Evolutionary conservation across 2,113 vertebrate genomes (phyloP).

Genomic region (Misgurnus anguillicaudatus): DNA sequence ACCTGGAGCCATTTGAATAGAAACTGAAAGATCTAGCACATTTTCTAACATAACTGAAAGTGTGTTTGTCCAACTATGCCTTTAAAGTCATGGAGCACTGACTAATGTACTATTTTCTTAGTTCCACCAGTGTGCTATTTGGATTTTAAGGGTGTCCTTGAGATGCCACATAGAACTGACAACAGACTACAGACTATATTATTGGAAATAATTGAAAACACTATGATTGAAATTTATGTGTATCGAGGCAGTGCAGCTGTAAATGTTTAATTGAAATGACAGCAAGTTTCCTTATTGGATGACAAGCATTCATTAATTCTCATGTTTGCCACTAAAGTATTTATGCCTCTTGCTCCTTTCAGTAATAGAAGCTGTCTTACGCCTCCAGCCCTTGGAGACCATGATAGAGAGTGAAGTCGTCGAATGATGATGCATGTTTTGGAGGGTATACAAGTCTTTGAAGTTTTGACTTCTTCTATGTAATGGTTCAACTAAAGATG

Average conservation of each 20-base stretch:
- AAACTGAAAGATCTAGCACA: too few relatives aligned
- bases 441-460: not conserved
- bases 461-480: slow-evolving; percentile 2
- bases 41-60: too few relatives aligned
- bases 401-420: not conserved
- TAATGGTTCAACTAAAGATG: not conserved
- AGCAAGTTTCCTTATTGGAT: slow-evolving; percentile 2
- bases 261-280: slow-evolving; percentile 1
- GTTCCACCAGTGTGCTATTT: not conserved
- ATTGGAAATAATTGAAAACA: slow-evolving; percentile 4
- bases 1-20: too few relatives aligned
- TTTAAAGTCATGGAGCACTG: too few relatives aligned
- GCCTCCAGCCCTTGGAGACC: not conserved
- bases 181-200: not conserved
- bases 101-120: too few relatives aligned
- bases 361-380: slow-evolving; percentile 16
- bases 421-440: not conserved
- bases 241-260: not conserved
- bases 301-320: slow-evolving; percentile 38
- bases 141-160: not conserved
- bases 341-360: slow-evolving; percentile 32
- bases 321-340: slow-evolving; percentile 31
- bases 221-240: not conserved
- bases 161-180: not conserved
- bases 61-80: too few relatives aligned